Evolutionary conservation across 2,113 vertebrate genomes (phyloP), one percentile per base, ranked within the genome.

Genomic region (Callaeas wilsoni): DNA sequence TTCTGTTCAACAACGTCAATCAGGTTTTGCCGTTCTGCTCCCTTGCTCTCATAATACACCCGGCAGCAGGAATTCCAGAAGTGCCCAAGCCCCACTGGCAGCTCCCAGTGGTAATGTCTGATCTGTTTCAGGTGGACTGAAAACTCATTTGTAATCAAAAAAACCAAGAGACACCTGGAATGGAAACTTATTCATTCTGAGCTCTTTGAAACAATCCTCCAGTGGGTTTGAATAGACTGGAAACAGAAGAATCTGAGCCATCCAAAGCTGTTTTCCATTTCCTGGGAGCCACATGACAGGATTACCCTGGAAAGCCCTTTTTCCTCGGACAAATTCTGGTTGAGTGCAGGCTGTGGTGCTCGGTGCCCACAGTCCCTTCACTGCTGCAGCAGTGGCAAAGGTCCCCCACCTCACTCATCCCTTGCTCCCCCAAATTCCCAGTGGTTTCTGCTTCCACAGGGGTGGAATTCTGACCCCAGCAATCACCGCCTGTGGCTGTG

Each of bases 71-170:
- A 84, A 68, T 93, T 87, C 81, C 77, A 87, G 39, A 81, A 65
- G 18, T 47, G 50, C 55, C 69, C 50, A 55, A 87, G 37, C 49
- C 89, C 41, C 65, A 22, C 68, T n/a, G 69, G 25, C 84, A 68
- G 7, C 21, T 85, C 62, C 84, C 84, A 70, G 77, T 14, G 78
- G 80, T 5, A 29, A 71, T 18, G 25, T 91, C 55, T 89, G 81
- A 87, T 91, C 74, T 75, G 39, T 53, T 83, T 83, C 89, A 84
- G 87, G 59, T 67, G 49, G 55, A 57, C 89, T 76, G 52, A 86
- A 95, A 93, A 78, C 42, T 94, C 76, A 65, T 83, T 77, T 80
- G 56, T 62, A 80, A 92, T 60, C 7, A 70, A 62, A 84, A 79
- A 80, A 57, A 19, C 25, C 39, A 65, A 77, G 52, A 74, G 81